These are phyloP conservation scores for Pollenia amentaria DNA, from an alignment of 2,888 invertebrate species.

Conservation along the genomic window DNA sequence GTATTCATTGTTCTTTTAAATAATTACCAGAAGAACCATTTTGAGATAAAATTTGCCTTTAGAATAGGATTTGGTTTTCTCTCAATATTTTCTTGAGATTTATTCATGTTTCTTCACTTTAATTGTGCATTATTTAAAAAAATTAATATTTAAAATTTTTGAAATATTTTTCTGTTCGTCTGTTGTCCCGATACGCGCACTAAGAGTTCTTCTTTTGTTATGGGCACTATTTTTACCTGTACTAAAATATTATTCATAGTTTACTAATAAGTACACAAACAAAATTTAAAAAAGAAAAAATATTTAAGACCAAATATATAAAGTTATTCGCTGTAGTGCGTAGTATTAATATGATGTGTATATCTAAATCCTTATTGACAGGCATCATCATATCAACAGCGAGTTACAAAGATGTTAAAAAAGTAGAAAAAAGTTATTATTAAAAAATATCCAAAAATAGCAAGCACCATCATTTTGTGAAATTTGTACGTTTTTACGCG, in stretches of 20 bases:
- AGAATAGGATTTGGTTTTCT: slow-evolving; percentile 87
- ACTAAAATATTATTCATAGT: slow-evolving; percentile 41
- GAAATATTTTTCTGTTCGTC: background rate
- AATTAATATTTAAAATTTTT: slow-evolving; percentile 28
- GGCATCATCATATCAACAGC: slow-evolving; percentile 78
- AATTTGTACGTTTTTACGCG: slow-evolving; percentile 5
- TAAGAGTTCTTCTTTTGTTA: slow-evolving; percentile 24
- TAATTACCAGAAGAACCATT: slow-evolving; percentile 89
- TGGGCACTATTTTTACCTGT: slow-evolving; percentile 30
- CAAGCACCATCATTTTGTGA: background rate
- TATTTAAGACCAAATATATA: slow-evolving; percentile 3
- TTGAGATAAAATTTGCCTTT: slow-evolving; percentile 87
- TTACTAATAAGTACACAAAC: background rate
- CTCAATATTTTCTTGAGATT: slow-evolving; percentile 77
- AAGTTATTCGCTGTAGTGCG: background rate
- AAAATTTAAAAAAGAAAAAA: background rate
- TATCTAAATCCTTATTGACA: slow-evolving; percentile 82
- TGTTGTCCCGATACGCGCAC: slow-evolving; percentile 30
- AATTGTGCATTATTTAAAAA: no score
- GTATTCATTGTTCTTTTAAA: background rate
- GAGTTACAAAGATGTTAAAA: slow-evolving; percentile 55
- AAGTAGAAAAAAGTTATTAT: background rate
- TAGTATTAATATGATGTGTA: slow-evolving; percentile 69
- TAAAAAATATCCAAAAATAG: background rate
- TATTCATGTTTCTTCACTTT: slow-evolving; percentile 77